phyloP scores from a whole-genome alignment of 2,888 invertebrate species.

The Aphodius granarius region DNA sequence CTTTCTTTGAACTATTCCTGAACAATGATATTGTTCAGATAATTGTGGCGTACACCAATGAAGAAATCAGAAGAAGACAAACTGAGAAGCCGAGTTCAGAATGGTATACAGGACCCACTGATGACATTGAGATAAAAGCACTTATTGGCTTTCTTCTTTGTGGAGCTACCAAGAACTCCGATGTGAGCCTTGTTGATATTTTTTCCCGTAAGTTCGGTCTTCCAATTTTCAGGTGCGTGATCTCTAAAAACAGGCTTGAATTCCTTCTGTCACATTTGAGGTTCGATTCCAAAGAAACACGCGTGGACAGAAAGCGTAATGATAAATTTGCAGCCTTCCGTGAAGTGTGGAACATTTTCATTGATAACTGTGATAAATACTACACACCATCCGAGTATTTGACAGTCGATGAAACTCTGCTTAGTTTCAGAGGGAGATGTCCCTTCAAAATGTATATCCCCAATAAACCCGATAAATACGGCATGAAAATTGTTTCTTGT shows the following conservation, averaged over 20 bases:
- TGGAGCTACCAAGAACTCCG: not conserved
- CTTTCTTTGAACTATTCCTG: no score
- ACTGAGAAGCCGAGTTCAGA: no score
- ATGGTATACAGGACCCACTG: no score
- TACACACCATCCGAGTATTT: slow-evolving; percentile 32
- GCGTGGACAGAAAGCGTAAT: slow-evolving; percentile 24
- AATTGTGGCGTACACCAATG: no score
- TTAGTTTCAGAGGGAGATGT: slow-evolving; percentile 37
- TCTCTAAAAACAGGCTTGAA: slow-evolving; percentile 18
- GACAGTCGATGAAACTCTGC: slow-evolving; percentile 41
- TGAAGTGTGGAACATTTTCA: slow-evolving; percentile 35
- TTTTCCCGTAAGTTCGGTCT: not conserved
- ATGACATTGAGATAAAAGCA: not conserved
- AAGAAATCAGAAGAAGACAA: no score
- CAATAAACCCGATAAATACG: slow-evolving; percentile 45
- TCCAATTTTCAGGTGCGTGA: slow-evolving; percentile 14
- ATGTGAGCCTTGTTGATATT: not conserved
- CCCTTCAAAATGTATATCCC: slow-evolving; percentile 39
- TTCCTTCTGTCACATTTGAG: slow-evolving; percentile 23
- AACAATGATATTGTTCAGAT: no score
- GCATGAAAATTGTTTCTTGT: slow-evolving; percentile 43
- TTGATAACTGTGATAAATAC: slow-evolving; percentile 29
- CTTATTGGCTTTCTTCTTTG: not conserved
- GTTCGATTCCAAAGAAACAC: slow-evolving; percentile 32
- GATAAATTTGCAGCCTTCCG: slow-evolving; percentile 34